A percentile compares a stretch with the other conserved stretches of the same genome.
These are phyloP conservation scores for Montipora efflorescens DNA, from an alignment of 64 coral and sea anemone species.

Conservation along the genomic window DNA sequence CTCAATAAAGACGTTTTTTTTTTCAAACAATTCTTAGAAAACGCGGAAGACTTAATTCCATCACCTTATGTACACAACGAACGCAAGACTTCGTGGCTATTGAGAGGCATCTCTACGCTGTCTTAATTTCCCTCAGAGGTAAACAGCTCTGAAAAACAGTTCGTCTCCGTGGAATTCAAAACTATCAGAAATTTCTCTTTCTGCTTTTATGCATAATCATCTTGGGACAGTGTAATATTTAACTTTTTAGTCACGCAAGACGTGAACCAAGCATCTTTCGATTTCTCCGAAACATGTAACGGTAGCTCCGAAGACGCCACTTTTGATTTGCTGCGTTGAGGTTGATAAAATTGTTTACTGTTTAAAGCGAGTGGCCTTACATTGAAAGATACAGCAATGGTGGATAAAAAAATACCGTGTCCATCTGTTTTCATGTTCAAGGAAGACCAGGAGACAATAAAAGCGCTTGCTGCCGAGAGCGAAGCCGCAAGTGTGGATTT, in stretches of 20 bases:
- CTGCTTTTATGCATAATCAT: background rate
- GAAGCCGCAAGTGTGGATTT: constrained; percentile 36
- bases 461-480: background rate
- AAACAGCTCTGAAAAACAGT: too few relatives aligned
- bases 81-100: too few relatives aligned
- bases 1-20: too few relatives aligned
- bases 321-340: too few relatives aligned
- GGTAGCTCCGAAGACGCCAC: too few relatives aligned
- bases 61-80: too few relatives aligned
- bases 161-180: too few relatives aligned
- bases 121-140: too few relatives aligned
- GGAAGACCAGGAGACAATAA: background rate
- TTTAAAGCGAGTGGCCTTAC: too few relatives aligned
- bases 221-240: background rate
- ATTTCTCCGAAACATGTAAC: background rate
- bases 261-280: background rate
- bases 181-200: background rate
- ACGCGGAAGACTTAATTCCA: background rate
- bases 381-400: background rate
- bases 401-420: background rate
- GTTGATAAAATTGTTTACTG: too few relatives aligned
- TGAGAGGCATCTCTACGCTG: too few relatives aligned
- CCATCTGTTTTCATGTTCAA: constrained; percentile 7
- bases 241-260: background rate
- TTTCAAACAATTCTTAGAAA: background rate